Percentiles rank a stretch among this genome's conserved stretches.
These are phyloP conservation scores for Drymonia ruficornis DNA, from an alignment of 2,888 invertebrate genomes.

Conservation along the genomic window DNA sequence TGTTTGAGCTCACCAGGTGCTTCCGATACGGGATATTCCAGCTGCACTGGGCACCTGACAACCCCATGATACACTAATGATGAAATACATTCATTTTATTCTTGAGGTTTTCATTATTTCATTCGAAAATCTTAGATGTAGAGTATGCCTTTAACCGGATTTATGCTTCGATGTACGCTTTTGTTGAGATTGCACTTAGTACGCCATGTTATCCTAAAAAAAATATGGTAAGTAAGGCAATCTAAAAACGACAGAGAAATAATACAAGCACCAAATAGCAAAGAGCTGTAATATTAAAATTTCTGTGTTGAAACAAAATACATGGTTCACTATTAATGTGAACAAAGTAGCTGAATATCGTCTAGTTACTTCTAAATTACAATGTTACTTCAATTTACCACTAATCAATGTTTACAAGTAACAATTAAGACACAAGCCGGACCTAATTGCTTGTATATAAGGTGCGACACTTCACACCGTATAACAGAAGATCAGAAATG, in stretches of 20 bases:
- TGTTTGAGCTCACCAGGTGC: conserved; percentile 43
- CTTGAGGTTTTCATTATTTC: too few relatives aligned
- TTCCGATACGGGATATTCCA: conserved; percentile 36
- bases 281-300: too few relatives aligned
- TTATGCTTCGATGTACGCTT: too few relatives aligned
- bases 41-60: conserved; percentile 24
- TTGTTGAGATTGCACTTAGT: too few relatives aligned
- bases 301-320: too few relatives aligned
- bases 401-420: conserved; percentile 6
- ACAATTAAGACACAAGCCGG: conserved; percentile 18
- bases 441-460: conserved; percentile 25
- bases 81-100: neutral
- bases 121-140: too few relatives aligned
- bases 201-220: too few relatives aligned
- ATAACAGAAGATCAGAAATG: conserved; percentile 16
- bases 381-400: neutral
- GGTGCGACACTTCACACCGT: conserved; percentile 4
- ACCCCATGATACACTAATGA: conserved; percentile 6
- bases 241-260: too few relatives aligned
- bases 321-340: too few relatives aligned
- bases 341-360: neutral
- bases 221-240: too few relatives aligned
- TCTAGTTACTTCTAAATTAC: neutral
- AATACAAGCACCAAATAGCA: too few relatives aligned
- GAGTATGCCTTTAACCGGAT: too few relatives aligned